Percentiles rank a stretch among this genome's conserved stretches.
phyloP scores from a whole-genome alignment of 2,888 invertebrate species.

The Dione vanillae region DNA sequence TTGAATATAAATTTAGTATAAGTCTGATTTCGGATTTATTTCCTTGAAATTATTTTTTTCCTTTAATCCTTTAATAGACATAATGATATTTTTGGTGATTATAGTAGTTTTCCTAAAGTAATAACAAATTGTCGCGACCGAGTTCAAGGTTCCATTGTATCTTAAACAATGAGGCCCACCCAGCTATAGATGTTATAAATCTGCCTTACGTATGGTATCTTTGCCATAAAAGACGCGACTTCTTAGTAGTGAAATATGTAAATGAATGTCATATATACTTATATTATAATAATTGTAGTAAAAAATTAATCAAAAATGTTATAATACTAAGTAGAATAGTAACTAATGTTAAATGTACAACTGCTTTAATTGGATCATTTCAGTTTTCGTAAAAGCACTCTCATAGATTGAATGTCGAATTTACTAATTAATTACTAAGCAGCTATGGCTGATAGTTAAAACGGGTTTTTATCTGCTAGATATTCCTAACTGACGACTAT shows the following conservation, averaged over 20 bases:
- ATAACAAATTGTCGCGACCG: constrained; percentile 1
- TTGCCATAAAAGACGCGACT: neutral
- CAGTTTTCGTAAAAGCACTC: too few species aligned
- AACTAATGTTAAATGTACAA: too few species aligned
- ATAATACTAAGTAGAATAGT: too few species aligned
- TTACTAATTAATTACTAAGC: too few species aligned
- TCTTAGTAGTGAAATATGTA: constrained; percentile 17
- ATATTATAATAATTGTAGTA: neutral
- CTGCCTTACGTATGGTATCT: neutral
- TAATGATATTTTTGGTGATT: neutral
- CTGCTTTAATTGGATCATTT: too few species aligned
- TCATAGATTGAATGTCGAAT: too few species aligned
- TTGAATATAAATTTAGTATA: too few species aligned
- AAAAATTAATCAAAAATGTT: neutral
- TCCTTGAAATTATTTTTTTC: too few species aligned
- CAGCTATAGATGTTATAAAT: neutral
- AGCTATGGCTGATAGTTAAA: too few species aligned
- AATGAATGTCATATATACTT: neutral
- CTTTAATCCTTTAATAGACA: neutral
- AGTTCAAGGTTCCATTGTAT: constrained; percentile 33
- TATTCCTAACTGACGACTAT: too few species aligned
- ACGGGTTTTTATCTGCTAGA: too few species aligned
- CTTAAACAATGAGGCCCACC: constrained; percentile 25
- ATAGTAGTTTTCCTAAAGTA: neutral
- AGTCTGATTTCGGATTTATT: too few species aligned